Evolutionary conservation across 2,797 vertebrate genomes (phyloP), one percentile per base, ranked within the genome.

Genomic region (Aphelocoma californica): DNA sequence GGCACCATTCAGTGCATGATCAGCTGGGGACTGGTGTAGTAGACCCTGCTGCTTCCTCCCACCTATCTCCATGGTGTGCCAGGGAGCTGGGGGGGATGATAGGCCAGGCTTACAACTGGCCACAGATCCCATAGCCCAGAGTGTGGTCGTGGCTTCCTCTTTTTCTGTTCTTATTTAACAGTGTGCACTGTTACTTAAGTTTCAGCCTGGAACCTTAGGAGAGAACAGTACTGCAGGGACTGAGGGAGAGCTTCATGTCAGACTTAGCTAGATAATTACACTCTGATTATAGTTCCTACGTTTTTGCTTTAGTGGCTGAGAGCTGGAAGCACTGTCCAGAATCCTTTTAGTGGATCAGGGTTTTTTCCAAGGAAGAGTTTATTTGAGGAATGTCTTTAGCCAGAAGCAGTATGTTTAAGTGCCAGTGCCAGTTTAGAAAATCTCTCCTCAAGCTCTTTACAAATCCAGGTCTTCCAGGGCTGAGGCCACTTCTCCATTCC

Each of bases 181-280:
- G 95, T 82, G 4, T 85, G 89, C 79, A 92, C 96, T 96, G 93
- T 96, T 97, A 96, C 66, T 92, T 96, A 89, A 60, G 84, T 95
- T 96, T 97, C 90, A 95, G 96, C 88, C 91, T 95, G 87, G 87
- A 93, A 81, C 21, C 89, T 84, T 85, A 91, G 69, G 81, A 92
- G 72, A 89, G 79, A 95, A 86, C 91, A 86, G 88, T 88, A 88
- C 81, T 92, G 88, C 90, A 95, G 90, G 89, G 97, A 92, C 89
- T 88, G 90, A 80, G 62, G 58, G 81, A 79, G 88, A 94, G 92
- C 86, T 95, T 90, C 42, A n/a, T 5, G 2, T 58, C 88, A 89
- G 90, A 74, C n/a, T 73, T 83, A 86, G 84, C 81, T 91, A 73
- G 72, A 48, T 75, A 92, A 85, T 94, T 81, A 94, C 66, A 91